Percentiles rank a stretch among this genome's conserved stretches.
phyloP scores from a whole-genome alignment of 2,888 invertebrate species.

The Lordiphosa fenestrarum region DNA sequence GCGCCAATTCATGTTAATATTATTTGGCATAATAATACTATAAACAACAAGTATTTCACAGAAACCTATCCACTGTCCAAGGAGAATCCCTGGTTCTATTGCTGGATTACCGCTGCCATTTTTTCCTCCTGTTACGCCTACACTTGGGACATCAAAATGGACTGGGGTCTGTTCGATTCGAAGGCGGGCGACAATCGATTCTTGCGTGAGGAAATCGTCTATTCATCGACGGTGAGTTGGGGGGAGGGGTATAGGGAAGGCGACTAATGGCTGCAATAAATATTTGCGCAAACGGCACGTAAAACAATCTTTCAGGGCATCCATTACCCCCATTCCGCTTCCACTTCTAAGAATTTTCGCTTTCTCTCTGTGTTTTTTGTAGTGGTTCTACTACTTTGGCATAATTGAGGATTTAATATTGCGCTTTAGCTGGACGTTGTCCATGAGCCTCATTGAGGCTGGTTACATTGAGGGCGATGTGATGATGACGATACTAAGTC shows the following conservation, averaged over 20 bases:
- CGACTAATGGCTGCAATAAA: conserved; percentile 59
- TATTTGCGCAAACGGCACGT: conserved; percentile 57
- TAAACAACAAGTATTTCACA: conserved; percentile 8
- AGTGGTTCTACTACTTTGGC: conserved; percentile 91
- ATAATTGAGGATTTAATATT: conserved; percentile 90
- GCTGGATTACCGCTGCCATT: conserved; percentile 86
- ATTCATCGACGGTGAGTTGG: conserved; percentile 85
- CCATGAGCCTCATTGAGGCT: conserved; percentile 85
- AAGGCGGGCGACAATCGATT: conserved; percentile 88
- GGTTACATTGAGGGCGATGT: conserved; percentile 85
- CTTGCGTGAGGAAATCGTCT: conserved; percentile 89
- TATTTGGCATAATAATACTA: conserved; percentile 17
- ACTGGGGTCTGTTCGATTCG: conserved; percentile 91
- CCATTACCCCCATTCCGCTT: conserved; percentile 1
- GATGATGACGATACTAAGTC: conserved; percentile 85
- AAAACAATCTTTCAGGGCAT: conserved; percentile 44
- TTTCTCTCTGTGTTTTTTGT: conserved; percentile 21
- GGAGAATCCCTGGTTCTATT: conserved; percentile 85
- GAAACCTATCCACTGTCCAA: conserved; percentile 77
- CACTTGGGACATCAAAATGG: conserved; percentile 93
- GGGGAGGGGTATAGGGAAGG: neutral
- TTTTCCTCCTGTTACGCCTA: conserved; percentile 90
- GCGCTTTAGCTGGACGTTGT: conserved; percentile 89
- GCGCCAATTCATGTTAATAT: conserved; percentile 48
- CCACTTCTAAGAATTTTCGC: conserved; percentile 39